Percentiles rank a stretch among this genome's conserved stretches.
These are phyloP conservation scores for Diogma glabrata DNA, from an alignment of 2,888 invertebrate species.

Conservation along the genomic window DNA sequence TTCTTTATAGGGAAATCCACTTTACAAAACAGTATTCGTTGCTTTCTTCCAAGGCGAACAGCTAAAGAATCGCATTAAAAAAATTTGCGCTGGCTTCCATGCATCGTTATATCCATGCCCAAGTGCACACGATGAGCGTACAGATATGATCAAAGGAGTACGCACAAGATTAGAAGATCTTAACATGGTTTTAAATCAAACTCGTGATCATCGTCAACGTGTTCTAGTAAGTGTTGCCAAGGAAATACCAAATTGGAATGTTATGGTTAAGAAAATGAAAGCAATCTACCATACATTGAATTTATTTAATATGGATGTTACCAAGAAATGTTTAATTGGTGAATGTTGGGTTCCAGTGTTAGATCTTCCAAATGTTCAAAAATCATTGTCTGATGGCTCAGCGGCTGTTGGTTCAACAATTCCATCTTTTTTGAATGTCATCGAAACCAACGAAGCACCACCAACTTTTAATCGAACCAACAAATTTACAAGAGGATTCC, in stretches of 20 bases:
- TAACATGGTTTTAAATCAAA: constrained; percentile 74
- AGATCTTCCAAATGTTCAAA: constrained; percentile 63
- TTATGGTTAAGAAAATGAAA: constrained; percentile 86
- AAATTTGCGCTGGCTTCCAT: constrained; percentile 87
- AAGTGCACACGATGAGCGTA: constrained; percentile 67
- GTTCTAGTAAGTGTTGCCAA: constrained; percentile 80
- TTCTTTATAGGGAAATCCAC: not conserved
- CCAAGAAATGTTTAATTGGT: constrained; percentile 74
- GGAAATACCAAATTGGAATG: constrained; percentile 77
- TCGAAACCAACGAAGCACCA: constrained; percentile 61
- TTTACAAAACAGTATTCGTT: constrained; percentile 59
- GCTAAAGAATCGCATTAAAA: constrained; percentile 78
- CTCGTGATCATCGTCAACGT: constrained; percentile 83
- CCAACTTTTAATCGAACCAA: constrained; percentile 83
- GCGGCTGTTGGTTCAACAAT: constrained; percentile 70
- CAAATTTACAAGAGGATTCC: constrained; percentile 80
- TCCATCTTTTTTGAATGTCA: constrained; percentile 79
- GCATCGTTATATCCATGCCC: constrained; percentile 90
- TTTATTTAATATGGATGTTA: constrained; percentile 77
- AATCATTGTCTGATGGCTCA: constrained; percentile 68
- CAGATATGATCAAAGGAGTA: constrained; percentile 85
- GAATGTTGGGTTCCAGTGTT: constrained; percentile 73
- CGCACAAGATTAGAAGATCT: constrained; percentile 83
- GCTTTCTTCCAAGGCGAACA: constrained; percentile 88
- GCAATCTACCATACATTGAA: constrained; percentile 85